phyloP scores from a whole-genome alignment of 2,888 invertebrate species.

The Halictus quadricinctus region DNA sequence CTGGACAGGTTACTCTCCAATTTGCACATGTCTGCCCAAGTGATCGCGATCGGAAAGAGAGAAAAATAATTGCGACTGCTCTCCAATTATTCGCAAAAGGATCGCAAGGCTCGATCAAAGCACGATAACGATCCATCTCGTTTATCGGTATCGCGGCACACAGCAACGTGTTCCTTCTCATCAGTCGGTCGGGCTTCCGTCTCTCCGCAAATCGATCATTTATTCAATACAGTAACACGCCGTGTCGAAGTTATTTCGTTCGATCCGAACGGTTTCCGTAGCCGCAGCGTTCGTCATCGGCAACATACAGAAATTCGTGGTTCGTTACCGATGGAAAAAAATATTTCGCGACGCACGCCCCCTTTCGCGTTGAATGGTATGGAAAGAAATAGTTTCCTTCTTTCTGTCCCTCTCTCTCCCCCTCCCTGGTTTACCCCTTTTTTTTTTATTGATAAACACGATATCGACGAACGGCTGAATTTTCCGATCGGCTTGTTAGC shows the following conservation, averaged over 20 bases:
- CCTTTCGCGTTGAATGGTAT: conserved; percentile 12
- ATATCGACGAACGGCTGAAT: conserved; percentile 51
- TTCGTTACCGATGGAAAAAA: not conserved
- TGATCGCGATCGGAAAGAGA: not conserved
- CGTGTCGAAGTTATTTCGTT: not conserved
- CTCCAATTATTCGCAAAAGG: not conserved
- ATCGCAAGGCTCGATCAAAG: not conserved
- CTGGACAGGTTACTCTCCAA: not conserved
- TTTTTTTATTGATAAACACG: not conserved
- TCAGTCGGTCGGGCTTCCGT: not conserved
- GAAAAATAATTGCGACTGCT: not conserved
- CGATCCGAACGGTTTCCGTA: not conserved
- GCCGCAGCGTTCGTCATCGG: not conserved
- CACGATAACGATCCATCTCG: not conserved
- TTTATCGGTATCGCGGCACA: not conserved
- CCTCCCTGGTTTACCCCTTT: not conserved
- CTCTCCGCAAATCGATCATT: not conserved
- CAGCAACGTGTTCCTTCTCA: conserved; percentile 9
- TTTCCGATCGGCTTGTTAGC: conserved; percentile 53
- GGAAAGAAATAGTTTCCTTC: conserved; percentile 27
- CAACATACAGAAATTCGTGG: not conserved
- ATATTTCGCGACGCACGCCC: not conserved
- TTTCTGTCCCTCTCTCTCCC: not conserved
- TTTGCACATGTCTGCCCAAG: not conserved
- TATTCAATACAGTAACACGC: not conserved